Percentiles rank a stretch among this genome's conserved stretches.
These are phyloP conservation scores for Narcine bancroftii DNA, from an alignment of 2,113 vertebrate species.

Conservation along the genomic window DNA sequence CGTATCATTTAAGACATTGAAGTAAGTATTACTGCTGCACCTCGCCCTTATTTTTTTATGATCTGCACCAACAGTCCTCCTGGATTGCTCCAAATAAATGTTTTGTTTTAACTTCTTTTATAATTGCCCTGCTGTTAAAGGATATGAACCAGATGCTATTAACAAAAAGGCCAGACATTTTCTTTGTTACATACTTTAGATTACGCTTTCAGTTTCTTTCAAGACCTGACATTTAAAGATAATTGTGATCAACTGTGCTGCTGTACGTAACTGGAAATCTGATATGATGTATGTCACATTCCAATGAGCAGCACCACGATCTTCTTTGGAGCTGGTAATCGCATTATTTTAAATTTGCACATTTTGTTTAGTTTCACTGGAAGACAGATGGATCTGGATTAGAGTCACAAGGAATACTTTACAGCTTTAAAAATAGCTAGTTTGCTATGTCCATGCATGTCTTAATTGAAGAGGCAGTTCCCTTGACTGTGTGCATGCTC, in stretches of 20 bases:
- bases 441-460: neutral
- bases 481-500: neutral
- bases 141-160: slow-evolving; percentile 27
- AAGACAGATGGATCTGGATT: too few species aligned
- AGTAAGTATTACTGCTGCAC: neutral
- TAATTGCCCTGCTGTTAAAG: neutral
- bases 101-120: slow-evolving; percentile 19
- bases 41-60: slow-evolving; percentile 2
- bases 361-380: neutral
- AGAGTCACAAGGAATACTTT: neutral
- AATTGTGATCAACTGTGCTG: slow-evolving; percentile 23
- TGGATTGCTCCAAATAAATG: neutral
- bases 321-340: neutral
- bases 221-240: neutral
- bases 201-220: neutral
- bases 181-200: slow-evolving; percentile 14
- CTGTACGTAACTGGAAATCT: neutral
- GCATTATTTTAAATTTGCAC: neutral
- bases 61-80: neutral
- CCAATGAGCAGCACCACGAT: neutral
- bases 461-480: neutral
- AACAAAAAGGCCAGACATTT: neutral
- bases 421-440: neutral
- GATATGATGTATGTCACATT: neutral
- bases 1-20: neutral